phyloP scores from a whole-genome alignment of 2,113 vertebrate species.

The Scolopax mira region DNA sequence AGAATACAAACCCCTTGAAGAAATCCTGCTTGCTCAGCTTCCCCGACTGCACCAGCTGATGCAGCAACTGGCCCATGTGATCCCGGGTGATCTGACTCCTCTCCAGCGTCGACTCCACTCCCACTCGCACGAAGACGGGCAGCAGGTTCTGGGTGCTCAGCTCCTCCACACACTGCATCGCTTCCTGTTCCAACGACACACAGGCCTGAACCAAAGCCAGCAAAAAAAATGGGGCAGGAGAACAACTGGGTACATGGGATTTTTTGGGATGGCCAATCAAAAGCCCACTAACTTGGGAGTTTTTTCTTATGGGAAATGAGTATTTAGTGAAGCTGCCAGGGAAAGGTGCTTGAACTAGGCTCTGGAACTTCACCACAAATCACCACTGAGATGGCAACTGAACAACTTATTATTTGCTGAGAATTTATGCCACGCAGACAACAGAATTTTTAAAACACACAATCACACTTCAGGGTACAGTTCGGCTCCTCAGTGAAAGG shows the following conservation, averaged over 20 bases:
- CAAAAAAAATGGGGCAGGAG: fast-evolving
- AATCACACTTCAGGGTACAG: neutral
- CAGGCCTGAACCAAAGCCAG: neutral
- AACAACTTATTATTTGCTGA: neutral
- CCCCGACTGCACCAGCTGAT: slow-evolving; percentile 86
- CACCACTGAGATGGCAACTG: neutral
- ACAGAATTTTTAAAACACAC: neutral
- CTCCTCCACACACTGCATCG: slow-evolving; percentile 93
- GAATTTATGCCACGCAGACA: neutral
- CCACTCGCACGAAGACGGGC: slow-evolving; percentile 86
- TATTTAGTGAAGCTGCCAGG: neutral
- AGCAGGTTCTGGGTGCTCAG: slow-evolving; percentile 80
- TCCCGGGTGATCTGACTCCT: slow-evolving; percentile 94
- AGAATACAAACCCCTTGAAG: slow-evolving; percentile 87
- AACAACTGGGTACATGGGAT: no score
- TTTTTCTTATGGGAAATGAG: neutral
- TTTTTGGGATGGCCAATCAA: neutral
- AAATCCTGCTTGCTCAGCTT: slow-evolving; percentile 87
- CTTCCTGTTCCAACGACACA: slow-evolving; percentile 80
- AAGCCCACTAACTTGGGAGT: neutral
- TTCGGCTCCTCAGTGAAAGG: neutral
- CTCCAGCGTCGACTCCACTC: slow-evolving; percentile 94
- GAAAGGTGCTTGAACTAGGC: neutral
- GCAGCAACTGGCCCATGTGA: slow-evolving; percentile 92
- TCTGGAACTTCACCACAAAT: neutral